Conservation (phyloP, 2,888 invertebrate genomes). For the Nomada lathburiana region DNA sequence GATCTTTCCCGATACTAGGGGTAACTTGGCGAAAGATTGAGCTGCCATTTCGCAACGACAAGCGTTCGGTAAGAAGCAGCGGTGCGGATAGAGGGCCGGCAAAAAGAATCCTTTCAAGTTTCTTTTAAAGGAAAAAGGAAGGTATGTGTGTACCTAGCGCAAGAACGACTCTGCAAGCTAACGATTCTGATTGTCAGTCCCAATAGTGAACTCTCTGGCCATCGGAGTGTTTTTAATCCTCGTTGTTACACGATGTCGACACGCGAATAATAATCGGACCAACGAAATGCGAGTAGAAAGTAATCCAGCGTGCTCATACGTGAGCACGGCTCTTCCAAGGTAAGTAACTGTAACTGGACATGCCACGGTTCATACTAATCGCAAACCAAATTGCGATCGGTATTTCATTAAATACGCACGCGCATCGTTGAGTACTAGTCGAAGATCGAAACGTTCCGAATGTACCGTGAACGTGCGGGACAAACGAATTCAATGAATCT, state of each 20-base stretch:
- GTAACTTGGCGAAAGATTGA: not conserved
- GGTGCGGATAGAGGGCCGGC: no score
- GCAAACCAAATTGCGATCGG: conserved; percentile 73
- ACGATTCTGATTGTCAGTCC: not conserved
- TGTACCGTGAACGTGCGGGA: not conserved
- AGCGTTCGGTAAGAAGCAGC: not conserved
- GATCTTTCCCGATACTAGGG: not conserved
- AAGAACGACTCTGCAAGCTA: not conserved
- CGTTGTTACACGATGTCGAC: not conserved
- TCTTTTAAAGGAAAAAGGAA: not conserved
- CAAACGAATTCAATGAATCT: no score
- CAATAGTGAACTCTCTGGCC: not conserved
- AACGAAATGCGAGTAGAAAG: conserved; percentile 43
- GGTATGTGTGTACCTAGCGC: no score
- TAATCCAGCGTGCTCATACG: conserved; percentile 26
- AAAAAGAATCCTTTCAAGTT: not conserved
- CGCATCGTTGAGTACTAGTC: conserved; percentile 40
- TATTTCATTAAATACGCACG: conserved; percentile 68
- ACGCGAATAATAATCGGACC: conserved; percentile 35
- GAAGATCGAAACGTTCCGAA: conserved; percentile 6
- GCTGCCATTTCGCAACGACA: not conserved
- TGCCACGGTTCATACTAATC: conserved; percentile 76
- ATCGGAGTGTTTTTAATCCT: conserved; percentile 5
- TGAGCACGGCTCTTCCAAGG: conserved; percentile 41
- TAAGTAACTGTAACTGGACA: conserved; percentile 77